Conservation (phyloP, 64 coral and sea anemone genomes). For the Dendronephthya gigantea region DNA sequence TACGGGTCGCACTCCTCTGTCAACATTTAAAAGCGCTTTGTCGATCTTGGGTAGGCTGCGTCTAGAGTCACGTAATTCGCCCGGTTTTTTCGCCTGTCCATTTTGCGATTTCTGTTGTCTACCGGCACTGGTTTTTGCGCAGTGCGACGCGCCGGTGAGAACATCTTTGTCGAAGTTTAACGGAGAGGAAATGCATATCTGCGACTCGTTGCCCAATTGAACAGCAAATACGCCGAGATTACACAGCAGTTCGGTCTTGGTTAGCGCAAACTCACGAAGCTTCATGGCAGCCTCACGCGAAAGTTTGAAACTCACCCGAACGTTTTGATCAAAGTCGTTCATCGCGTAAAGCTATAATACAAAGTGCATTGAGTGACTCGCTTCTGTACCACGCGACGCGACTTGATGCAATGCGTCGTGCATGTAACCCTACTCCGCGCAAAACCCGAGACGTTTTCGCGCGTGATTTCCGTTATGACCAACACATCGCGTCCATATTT, state of each 20-base stretch:
- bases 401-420: no score
- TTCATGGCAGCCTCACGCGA: background rate
- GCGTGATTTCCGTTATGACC: no score
- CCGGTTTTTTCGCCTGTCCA: background rate
- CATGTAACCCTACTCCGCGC: background rate
- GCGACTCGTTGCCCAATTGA: background rate
- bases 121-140: background rate
- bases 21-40: background rate
- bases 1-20: background rate
- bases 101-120: background rate
- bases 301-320: background rate
- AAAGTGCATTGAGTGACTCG: background rate
- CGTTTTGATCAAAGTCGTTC: background rate
- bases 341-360: background rate
- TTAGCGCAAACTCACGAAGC: background rate
- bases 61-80: background rate
- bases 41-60: background rate
- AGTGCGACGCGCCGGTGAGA: background rate
- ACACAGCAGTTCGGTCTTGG: background rate
- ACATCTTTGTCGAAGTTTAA: background rate
- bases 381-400: background rate
- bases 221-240: background rate
- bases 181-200: background rate
- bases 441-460: no score
- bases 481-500: no score